These are phyloP conservation scores for Mongoloraphidia duomilia DNA, from an alignment of 2,888 invertebrate species.

Conservation along the genomic window DNA sequence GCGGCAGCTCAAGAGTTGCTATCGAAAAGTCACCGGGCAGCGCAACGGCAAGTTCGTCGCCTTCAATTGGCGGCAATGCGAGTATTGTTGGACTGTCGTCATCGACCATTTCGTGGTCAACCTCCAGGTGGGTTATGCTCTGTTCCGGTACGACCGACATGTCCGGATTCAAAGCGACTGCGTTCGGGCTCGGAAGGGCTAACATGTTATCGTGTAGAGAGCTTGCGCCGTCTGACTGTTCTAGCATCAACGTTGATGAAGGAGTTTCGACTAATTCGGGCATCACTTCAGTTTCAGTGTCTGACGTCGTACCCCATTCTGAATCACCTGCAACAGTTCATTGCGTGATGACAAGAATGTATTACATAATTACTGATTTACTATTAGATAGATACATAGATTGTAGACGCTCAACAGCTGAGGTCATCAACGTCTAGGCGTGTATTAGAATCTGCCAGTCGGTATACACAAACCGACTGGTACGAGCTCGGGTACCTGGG, in stretches of 20 bases:
- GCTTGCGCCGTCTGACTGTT: conserved; percentile 8
- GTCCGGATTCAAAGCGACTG: conserved; percentile 2
- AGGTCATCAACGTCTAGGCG: no score
- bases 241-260: conserved; percentile 3
- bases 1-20: conserved; percentile 22
- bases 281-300: conserved; percentile 37
- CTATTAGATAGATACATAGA: no score
- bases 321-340: conserved; percentile 39
- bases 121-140: neutral
- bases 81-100: conserved; percentile 12
- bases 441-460: no score
- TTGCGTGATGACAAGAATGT: no score
- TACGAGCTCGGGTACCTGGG: no score
- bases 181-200: neutral
- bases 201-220: neutral
- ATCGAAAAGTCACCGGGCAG: conserved; percentile 31
- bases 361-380: no score
- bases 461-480: no score
- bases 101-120: neutral
- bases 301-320: conserved; percentile 56
- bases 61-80: conserved; percentile 18
- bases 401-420: no score
- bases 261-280: conserved; percentile 3
- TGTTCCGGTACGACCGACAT: conserved; percentile 5
- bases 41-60: conserved; percentile 28